phyloP scores from a whole-genome alignment of 2,797 vertebrate species.

The Holocentrus rufus region DNA sequence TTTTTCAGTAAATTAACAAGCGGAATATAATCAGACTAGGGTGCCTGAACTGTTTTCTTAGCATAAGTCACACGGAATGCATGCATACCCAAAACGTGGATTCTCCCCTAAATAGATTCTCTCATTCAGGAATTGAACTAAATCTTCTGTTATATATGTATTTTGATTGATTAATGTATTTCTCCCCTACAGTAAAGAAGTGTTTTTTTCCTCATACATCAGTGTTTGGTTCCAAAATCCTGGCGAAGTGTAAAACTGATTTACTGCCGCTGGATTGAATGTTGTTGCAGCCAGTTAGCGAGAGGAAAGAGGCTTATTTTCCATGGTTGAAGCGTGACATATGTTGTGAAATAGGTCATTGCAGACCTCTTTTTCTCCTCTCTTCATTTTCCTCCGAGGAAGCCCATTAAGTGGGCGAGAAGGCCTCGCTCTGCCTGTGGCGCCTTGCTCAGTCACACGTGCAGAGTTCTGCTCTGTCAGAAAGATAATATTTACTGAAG shows the following conservation, averaged over 20 bases:
- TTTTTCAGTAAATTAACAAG: constrained; percentile 56
- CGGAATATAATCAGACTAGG: constrained; percentile 48
- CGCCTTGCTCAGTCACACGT: constrained; percentile 48
- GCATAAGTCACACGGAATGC: constrained; percentile 33
- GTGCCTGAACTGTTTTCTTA: constrained; percentile 54
- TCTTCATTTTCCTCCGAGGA: constrained; percentile 60
- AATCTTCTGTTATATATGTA: constrained; percentile 41
- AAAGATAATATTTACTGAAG: constrained; percentile 77
- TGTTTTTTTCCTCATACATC: constrained; percentile 14
- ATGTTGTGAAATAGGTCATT: constrained; percentile 74
- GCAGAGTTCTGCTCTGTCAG: constrained; percentile 54
- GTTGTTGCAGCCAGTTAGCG: constrained; percentile 71
- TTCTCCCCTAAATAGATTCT: constrained; percentile 39
- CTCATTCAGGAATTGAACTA: constrained; percentile 28
- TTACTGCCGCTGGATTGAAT: constrained; percentile 63
- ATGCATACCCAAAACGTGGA: constrained; percentile 35
- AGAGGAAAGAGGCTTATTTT: constrained; percentile 72
- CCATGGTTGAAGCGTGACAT: constrained; percentile 67
- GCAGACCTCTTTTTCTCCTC: constrained; percentile 55
- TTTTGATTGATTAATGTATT: constrained; percentile 54
- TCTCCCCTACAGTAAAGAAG: constrained; percentile 35
- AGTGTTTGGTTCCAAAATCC: constrained; percentile 46
- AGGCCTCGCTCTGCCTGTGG: constrained; percentile 40
- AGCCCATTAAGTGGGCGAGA: constrained; percentile 56
- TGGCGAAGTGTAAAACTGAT: constrained; percentile 68